These are phyloP conservation scores for Dinoponera quadriceps DNA, from an alignment of 1,140 invertebrate species.

Conservation along the genomic window DNA sequence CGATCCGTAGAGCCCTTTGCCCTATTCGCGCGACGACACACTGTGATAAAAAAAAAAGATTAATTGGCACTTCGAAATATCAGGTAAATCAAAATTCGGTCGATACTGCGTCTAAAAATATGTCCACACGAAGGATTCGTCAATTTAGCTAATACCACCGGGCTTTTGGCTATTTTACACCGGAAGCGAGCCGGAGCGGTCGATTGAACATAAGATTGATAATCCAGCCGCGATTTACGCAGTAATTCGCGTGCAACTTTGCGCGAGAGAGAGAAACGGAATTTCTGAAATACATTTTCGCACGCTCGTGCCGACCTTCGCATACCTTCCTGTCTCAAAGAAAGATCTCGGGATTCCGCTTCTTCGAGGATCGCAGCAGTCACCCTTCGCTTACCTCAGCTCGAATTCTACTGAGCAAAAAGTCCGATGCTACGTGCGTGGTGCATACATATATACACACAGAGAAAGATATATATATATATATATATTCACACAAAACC, in stretches of 20 bases:
- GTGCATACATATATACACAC: too few species aligned
- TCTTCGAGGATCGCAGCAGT: neutral
- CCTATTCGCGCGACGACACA: neutral
- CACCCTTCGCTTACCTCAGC: slow-evolving; percentile 19
- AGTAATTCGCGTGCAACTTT: neutral
- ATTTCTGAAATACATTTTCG: neutral
- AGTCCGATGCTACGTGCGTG: slow-evolving; percentile 13
- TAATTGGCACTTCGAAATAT: neutral
- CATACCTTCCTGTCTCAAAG: neutral
- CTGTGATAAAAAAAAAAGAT: neutral
- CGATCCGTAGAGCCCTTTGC: neutral
- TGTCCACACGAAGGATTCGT: neutral
- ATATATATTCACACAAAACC: neutral
- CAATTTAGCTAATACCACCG: neutral
- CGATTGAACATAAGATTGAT: neutral
- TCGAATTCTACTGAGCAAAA: slow-evolving; percentile 37
- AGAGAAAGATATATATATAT: neutral
- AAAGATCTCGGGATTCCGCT: neutral
- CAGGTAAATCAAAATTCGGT: neutral
- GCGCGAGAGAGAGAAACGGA: neutral
- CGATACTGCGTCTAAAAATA: neutral
- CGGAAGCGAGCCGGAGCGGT: neutral
- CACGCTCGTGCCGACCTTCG: neutral
- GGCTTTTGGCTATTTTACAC: slow-evolving; percentile 9
- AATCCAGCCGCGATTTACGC: neutral